Base-by-base conservation (phyloP, 2,797 vertebrate genomes). In the Centroberyx gerrardi region DNA sequence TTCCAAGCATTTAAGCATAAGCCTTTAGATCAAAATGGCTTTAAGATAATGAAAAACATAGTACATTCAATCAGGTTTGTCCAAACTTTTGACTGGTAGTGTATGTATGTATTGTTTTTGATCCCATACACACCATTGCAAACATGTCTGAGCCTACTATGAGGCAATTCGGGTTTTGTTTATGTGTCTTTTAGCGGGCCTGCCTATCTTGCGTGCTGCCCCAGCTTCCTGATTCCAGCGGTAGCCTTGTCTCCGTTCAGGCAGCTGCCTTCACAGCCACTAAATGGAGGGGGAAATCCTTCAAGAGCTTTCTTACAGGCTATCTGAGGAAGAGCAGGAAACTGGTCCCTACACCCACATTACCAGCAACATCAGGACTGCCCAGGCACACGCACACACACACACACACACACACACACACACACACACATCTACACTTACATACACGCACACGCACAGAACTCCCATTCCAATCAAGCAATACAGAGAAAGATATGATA, bases 211-310 rank as follows among this genome's bases (percentile, higher is more conserved):
- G 54, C 28, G 22, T 5, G 5, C 49, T 17, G 63, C 68, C 55
- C 40, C 56, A 15, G 54, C 0, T 84, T 90, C 77, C 80, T 78
- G 68, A 56, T 28, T 73, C 60, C 52, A 17, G 59, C 4, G 29
- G 28, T 9, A 51, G 49, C 17, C 56, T 46, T 5, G 62, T 28
- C 58, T 72, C 58, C 10, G 44, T 53, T 44, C 8, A 7, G 48
- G 22, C 62, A 1, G 29, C 28, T 52, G 2, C 38, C 29, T 18
- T 58, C 18, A 3, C 55, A 13, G 33, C 15, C 0, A 1, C 31
- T 46, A 58, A 74, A 17, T 12, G 22, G 18, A 44, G 13, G 58
- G 87, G 81, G 84, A 90, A 89, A 85, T 88, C 67, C 62, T 48
- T 62, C 22, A 55, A 56, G 76, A 72, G 74, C 0, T 0, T 74